phyloP scores from a whole-genome alignment of 2,113 vertebrate genomes.

The Piprites chloris region DNA sequence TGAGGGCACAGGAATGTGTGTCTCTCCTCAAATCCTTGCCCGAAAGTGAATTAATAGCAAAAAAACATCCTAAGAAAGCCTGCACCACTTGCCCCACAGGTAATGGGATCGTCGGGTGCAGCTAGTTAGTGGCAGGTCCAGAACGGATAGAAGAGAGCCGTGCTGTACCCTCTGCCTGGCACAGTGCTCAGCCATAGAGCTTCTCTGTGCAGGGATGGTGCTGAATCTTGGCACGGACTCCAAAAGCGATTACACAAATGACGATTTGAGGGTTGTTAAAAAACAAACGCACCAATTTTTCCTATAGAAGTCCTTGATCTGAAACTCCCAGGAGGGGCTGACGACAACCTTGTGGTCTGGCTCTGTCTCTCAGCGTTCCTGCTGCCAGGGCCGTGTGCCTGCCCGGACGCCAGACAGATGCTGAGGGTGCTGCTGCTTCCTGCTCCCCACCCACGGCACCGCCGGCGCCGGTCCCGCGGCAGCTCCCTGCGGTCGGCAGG shows the following conservation, averaged over 20 bases:
- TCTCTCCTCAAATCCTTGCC: background rate
- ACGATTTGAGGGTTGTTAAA: background rate
- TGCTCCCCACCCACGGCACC: rapidly evolving
- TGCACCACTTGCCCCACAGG: background rate
- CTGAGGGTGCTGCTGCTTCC: background rate
- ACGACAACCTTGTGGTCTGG: background rate
- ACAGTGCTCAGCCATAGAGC: background rate
- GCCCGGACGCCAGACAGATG: background rate
- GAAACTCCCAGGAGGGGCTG: background rate
- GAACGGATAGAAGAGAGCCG: background rate
- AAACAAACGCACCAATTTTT: background rate
- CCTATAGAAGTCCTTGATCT: background rate
- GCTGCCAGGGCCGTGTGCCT: rapidly evolving
- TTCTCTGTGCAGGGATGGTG: background rate
- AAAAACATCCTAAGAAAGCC: background rate
- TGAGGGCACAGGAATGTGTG: background rate
- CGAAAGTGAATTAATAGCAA: background rate
- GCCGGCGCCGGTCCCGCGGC: background rate
- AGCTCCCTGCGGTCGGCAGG: background rate
- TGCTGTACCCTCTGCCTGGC: background rate
- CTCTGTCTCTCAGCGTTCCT: background rate
- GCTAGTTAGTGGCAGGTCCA: background rate
- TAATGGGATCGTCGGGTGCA: background rate
- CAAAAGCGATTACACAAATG: background rate
- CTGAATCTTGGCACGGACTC: rapidly evolving